A percentile compares a stretch with the other conserved stretches of the same genome.
Evolutionary conservation across 2,888 invertebrate species (phyloP).

Genomic region (Rhorus exstirpatorius): DNA sequence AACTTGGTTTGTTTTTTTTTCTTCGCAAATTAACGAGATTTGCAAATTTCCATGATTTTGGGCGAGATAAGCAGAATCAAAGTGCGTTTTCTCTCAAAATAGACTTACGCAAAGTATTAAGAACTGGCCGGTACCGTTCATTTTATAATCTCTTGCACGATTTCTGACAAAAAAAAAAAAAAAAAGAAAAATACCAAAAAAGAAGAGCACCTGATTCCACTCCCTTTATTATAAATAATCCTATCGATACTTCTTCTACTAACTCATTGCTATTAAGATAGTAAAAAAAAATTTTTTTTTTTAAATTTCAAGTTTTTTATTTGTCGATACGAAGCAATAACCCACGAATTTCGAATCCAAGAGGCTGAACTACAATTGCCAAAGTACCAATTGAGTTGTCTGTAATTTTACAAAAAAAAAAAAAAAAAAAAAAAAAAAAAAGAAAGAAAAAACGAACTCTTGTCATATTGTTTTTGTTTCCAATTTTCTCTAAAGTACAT

Average conservation of each 20-base stretch:
- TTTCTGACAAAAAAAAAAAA: conserved; percentile 15
- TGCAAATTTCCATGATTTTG: background rate
- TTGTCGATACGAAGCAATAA: conserved; percentile 68
- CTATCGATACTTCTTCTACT: conserved; percentile 63
- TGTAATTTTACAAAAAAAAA: conserved; percentile 66
- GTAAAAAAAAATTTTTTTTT: conserved; percentile 51
- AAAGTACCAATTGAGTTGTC: conserved; percentile 82
- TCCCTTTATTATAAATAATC: conserved; percentile 60
- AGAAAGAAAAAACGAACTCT: conserved; percentile 13
- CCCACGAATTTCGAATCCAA: conserved; percentile 77
- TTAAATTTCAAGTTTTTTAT: conserved; percentile 44
- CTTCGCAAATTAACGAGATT: background rate
- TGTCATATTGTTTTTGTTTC: conserved; percentile 37
- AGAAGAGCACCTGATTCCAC: conserved; percentile 65
- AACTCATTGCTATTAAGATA: conserved; percentile 55
- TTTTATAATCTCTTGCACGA: conserved; percentile 63
- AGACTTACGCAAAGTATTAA: conserved; percentile 62
- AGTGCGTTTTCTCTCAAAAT: conserved; percentile 60
- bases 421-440: conserved; percentile 18
- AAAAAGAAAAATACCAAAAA: conserved; percentile 23
- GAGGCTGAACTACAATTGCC: conserved; percentile 86
- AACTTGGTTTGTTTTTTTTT: background rate
- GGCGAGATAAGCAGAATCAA: conserved; percentile 64
- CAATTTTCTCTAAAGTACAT: conserved; percentile 74
- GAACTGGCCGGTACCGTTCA: conserved; percentile 66